Conservation (phyloP, 1,140 invertebrate species). For the Panonychus citri region DNA sequence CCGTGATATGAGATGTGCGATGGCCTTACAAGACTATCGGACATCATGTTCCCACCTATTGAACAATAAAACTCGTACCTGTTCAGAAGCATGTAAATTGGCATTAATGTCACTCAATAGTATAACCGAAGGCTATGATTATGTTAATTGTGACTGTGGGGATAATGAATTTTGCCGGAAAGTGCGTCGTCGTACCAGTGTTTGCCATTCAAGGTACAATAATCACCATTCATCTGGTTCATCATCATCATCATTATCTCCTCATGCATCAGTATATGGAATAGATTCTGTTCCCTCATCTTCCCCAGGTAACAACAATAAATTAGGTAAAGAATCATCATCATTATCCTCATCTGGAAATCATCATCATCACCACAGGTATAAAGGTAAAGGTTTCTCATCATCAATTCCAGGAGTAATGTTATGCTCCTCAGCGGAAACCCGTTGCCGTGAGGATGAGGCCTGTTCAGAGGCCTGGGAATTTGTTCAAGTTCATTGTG, state of each 20-base stretch:
- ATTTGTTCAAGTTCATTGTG: not conserved
- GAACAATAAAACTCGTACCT: not conserved
- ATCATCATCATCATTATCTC: not conserved
- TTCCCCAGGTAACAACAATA: too few relatives aligned
- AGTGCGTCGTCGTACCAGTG: not conserved
- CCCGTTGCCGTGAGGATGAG: not conserved
- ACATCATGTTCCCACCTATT: constrained; percentile 1
- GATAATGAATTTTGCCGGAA: constrained; percentile 2
- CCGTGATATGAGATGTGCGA: not conserved
- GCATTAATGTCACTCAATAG: not conserved
- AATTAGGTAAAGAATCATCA: too few relatives aligned
- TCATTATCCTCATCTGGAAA: too few relatives aligned
- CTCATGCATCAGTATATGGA: not conserved
- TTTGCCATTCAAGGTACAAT: not conserved
- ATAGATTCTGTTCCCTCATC: too few relatives aligned
- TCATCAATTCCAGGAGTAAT: too few relatives aligned
- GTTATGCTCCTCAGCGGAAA: not conserved
- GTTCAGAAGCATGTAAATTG: constrained; percentile 5
- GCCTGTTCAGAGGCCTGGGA: not conserved
- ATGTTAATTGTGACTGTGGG: constrained; percentile 6
- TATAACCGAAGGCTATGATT: not conserved
- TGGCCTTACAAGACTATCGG: constrained; percentile 4
- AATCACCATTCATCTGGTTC: not conserved
- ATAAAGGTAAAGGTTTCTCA: too few relatives aligned
- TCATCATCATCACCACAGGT: too few relatives aligned